A percentile compares a stretch with the other conserved stretches of the same genome.
These are phyloP conservation scores for Gerris lacustris DNA, from an alignment of 2,888 invertebrate genomes.

Conservation along the genomic window DNA sequence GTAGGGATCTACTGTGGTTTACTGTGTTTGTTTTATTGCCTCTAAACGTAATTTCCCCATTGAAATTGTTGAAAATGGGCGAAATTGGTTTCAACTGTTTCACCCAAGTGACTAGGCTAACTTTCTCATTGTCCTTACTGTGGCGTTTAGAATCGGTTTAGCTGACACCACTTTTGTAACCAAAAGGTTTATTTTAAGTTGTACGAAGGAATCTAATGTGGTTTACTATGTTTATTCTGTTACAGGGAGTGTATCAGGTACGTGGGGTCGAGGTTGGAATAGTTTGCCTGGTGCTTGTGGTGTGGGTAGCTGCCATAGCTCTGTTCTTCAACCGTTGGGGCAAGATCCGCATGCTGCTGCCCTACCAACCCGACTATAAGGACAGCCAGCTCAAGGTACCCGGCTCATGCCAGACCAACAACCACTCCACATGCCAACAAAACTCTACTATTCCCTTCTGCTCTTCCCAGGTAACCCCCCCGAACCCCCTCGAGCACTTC, in stretches of 20 bases:
- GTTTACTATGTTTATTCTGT: neutral
- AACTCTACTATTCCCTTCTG: slow-evolving; percentile 47
- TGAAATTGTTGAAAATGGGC: too few species aligned
- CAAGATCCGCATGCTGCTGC: slow-evolving; percentile 78
- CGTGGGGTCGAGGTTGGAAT: slow-evolving; percentile 84
- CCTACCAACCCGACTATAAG: slow-evolving; percentile 84
- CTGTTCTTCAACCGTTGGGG: slow-evolving; percentile 82
- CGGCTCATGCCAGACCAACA: slow-evolving; percentile 51
- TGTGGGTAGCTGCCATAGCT: slow-evolving; percentile 77
- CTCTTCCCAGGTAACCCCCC: slow-evolving; percentile 46
- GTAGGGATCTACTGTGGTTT: too few species aligned
- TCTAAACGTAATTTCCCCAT: too few species aligned
- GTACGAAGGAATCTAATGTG: too few species aligned
- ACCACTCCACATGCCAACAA: slow-evolving; percentile 39
- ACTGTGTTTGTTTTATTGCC: too few species aligned
- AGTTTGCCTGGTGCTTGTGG: slow-evolving; percentile 64
- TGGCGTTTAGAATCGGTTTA: too few species aligned
- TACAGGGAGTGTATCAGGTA: slow-evolving; percentile 45
- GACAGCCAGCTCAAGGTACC: slow-evolving; percentile 73
- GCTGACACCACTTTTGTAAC: too few species aligned
- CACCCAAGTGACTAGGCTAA: too few species aligned
- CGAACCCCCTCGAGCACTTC: neutral
- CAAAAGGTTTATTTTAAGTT: too few species aligned
- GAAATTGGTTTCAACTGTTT: too few species aligned
- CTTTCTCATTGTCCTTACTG: too few species aligned